Evolutionary conservation across 1,140 invertebrate genomes (phyloP).

Genomic region (Arion vulgaris): DNA sequence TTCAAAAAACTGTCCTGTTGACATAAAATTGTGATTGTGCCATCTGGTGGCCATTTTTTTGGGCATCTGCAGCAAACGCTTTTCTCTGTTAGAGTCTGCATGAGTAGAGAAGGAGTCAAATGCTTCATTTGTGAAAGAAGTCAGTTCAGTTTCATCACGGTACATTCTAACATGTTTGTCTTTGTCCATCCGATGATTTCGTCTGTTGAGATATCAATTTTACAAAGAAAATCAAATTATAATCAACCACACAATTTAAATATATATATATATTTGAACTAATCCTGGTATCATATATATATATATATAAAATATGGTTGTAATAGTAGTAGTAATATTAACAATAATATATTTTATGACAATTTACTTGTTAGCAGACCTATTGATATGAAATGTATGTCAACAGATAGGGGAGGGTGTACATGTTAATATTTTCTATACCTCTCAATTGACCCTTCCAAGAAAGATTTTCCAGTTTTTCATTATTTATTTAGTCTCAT

Average conservation of each 20-base stretch:
- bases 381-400: too few species aligned
- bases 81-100: background rate
- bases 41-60: constrained; percentile 22
- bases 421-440: too few species aligned
- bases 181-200: background rate
- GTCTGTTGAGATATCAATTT: constrained; percentile 11
- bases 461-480: too few species aligned
- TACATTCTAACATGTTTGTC: constrained; percentile 26
- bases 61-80: background rate
- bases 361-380: too few species aligned
- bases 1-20: too few species aligned
- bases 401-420: too few species aligned
- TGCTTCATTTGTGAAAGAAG: constrained; percentile 21
- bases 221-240: background rate
- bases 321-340: background rate
- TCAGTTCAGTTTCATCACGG: constrained; percentile 23
- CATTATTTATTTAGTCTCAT: too few species aligned
- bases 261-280: background rate
- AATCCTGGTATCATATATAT: background rate
- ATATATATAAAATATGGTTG: background rate
- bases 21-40: constrained; percentile 10
- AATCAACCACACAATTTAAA: background rate
- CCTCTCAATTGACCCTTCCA: too few species aligned
- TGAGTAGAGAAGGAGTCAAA: constrained; percentile 4
- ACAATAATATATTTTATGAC: too few species aligned